Evolutionary conservation across 2,113 vertebrate species (phyloP), one percentile per base, ranked within the genome.

Genomic region (Toxotes chatareus): DNA sequence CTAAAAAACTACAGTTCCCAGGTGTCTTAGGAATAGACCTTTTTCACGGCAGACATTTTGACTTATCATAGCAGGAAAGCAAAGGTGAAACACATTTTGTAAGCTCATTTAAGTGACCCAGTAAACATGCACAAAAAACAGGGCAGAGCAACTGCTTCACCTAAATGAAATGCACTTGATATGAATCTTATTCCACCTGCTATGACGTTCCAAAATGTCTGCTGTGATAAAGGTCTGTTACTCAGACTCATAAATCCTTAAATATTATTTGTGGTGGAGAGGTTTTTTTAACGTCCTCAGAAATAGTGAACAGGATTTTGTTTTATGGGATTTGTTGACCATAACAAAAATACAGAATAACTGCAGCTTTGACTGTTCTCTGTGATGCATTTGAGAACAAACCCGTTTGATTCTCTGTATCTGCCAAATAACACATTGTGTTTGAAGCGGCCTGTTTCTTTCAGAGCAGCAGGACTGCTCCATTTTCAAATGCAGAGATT

Each of bases 341-440:
- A 5, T 56, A 44, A 57, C 2, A 49, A 31, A 66, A 32, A 44
- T 34, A 34, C 5, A 61, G 11, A 27, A 36, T 34, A 53, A 66
- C 23, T 23, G 7, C 19, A 56, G 12, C 56, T 11, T 3, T 42
- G 19, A 47, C 3, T 10, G 19, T 47, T 21, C 51, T 76, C 55
- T 76, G 19, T 55, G 36, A 34, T 7, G 49, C 70, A 49, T 63
- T 85, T 47, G 68, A 42, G 47, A 47, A 23, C 14, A 66, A 42
- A 56, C 5, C 10, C 9, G 8, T 55, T 51, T 1, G 49, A 6
- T 38, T 44, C 13, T 46, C 17, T 69, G 16, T 21, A 66, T 27
- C 62, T 56, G 38, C 61, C 51, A 61, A 23, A 47, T 59, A 34
- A 83, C 62, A 38, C 75, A 38, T 49, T 40, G 31, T 61, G 62